Percentiles rank a stretch among this genome's conserved stretches.
phyloP scores from a whole-genome alignment of 92 coral and sea anemone species.

The Desmophyllum pertusum region DNA sequence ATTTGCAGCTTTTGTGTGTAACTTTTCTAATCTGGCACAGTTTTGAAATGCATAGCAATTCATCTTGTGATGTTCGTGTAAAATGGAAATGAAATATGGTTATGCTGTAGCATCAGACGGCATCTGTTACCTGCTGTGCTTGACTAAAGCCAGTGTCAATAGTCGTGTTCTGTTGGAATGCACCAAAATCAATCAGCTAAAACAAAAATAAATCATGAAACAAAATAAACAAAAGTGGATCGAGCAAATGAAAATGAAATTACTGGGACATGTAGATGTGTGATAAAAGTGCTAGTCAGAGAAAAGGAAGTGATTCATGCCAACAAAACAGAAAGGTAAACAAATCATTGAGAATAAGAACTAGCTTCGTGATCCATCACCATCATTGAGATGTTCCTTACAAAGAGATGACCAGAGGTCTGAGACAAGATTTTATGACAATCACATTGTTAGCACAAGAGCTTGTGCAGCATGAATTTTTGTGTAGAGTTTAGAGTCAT shows the following conservation, averaged over 20 bases:
- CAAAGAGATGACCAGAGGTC: too few relatives aligned
- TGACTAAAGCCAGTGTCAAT: slow-evolving; percentile 60
- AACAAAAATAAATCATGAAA: slow-evolving; percentile 29
- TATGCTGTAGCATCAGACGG: neutral
- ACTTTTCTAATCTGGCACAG: neutral
- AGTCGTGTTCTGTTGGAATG: slow-evolving; percentile 56
- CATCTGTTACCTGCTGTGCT: slow-evolving; percentile 52
- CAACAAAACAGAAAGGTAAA: neutral
- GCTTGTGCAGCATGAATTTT: too few relatives aligned
- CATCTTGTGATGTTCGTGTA: neutral
- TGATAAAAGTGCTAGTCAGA: neutral
- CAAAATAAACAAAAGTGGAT: slow-evolving; percentile 12
- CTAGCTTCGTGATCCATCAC: too few relatives aligned
- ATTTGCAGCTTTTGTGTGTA: neutral
- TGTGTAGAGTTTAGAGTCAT: too few relatives aligned
- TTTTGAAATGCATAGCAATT: neutral
- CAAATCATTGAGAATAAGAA: neutral
- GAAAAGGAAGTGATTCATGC: neutral
- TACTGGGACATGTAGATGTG: neutral
- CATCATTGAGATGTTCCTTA: too few relatives aligned
- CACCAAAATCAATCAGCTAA: slow-evolving; percentile 86
- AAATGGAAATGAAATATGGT: neutral
- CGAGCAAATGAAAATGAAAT: slow-evolving; percentile 13
- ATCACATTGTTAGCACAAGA: too few relatives aligned
- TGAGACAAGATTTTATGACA: too few relatives aligned